Conservation (phyloP, 2,888 invertebrate genomes). For the Elysia crispata region DNA sequence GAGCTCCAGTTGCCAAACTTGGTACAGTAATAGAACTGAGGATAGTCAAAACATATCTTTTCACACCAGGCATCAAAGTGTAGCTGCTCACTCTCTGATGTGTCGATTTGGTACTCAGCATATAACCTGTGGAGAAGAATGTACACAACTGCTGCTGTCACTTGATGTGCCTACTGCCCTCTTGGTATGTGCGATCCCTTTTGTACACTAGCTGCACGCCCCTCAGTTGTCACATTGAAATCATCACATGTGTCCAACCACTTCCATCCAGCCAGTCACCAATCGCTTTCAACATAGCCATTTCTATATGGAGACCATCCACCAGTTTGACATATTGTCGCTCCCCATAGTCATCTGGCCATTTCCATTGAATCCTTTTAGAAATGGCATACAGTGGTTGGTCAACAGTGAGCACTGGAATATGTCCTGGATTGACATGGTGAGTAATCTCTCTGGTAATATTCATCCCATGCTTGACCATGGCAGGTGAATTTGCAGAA, state of each 20-base stretch:
- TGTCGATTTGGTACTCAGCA: background rate
- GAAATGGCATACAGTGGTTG: constrained; percentile 64
- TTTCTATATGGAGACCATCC: constrained; percentile 69
- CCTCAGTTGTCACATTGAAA: no score
- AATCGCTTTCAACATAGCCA: constrained; percentile 59
- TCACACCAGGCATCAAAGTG: constrained; percentile 30
- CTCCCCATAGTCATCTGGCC: constrained; percentile 62
- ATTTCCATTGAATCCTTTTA: constrained; percentile 67
- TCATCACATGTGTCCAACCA: no score
- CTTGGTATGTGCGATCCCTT: constrained; percentile 54
- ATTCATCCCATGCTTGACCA: constrained; percentile 59
- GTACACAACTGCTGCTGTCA: constrained; percentile 20
- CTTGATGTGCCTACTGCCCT: background rate
- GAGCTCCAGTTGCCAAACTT: constrained; percentile 35
- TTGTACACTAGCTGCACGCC: no score
- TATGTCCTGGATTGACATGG: constrained; percentile 60
- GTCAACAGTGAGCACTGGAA: constrained; percentile 60
- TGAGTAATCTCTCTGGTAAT: constrained; percentile 42
- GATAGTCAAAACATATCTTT: constrained; percentile 5
- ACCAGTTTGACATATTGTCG: constrained; percentile 61
- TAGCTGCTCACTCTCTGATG: background rate
- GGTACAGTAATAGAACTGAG: constrained; percentile 47
- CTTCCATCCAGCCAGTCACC: no score
- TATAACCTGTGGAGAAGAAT: constrained; percentile 1
- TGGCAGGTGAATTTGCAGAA: constrained; percentile 50